phyloP scores from a whole-genome alignment of 2,888 invertebrate species.

The Sarcophaga variegata region DNA sequence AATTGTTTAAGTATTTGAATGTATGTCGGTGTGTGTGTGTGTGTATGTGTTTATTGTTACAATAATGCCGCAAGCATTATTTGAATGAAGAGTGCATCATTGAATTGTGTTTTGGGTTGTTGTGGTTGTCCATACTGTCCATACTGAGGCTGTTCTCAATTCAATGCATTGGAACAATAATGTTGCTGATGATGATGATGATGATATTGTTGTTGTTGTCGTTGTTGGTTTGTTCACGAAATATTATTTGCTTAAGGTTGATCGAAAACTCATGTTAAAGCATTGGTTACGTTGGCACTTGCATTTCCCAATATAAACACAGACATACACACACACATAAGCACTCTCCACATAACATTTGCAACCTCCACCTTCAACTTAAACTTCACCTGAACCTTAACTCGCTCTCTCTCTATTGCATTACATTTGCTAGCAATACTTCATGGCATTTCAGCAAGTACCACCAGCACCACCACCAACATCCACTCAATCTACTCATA shows the following conservation, averaged over 20 bases:
- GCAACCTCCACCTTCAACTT: conserved; percentile 60
- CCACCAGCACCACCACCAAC: not conserved
- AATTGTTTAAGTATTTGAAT: not conserved
- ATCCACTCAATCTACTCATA: conserved; percentile 6
- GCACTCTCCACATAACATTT: not conserved
- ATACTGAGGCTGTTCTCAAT: not conserved
- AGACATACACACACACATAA: not conserved
- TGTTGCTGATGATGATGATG: too few relatives aligned
- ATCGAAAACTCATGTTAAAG: conserved; percentile 63
- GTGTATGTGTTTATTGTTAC: conserved; percentile 56
- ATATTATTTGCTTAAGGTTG: conserved; percentile 68
- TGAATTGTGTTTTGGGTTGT: conserved; percentile 61
- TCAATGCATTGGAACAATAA: conserved; percentile 10
- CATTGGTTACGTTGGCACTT: conserved; percentile 69
- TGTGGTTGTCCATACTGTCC: conserved; percentile 16
- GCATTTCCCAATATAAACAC: conserved; percentile 12
- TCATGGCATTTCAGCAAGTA: not conserved
- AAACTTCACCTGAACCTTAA: conserved; percentile 61
- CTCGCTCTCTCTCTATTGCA: not conserved
- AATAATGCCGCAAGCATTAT: conserved; percentile 65
- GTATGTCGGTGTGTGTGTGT: not conserved
- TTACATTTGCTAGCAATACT: not conserved
- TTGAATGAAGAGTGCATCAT: conserved; percentile 69
- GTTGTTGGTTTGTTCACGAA: conserved; percentile 55
- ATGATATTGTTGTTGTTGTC: conserved; percentile 3